These are phyloP conservation scores for Troides aeacus DNA, from an alignment of 2,888 invertebrate genomes.

Conservation along the genomic window DNA sequence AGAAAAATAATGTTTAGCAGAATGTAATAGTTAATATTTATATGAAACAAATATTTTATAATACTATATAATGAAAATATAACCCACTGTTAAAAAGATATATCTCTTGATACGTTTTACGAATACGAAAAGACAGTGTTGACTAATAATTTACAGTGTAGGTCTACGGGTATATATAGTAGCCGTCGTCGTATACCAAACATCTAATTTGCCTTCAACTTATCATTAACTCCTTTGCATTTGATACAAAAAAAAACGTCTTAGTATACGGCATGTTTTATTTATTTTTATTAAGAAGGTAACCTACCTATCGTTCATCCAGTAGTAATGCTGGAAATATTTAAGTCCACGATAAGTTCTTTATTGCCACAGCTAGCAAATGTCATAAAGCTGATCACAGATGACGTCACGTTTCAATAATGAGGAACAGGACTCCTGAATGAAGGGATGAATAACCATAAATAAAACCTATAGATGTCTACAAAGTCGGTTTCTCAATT, in stretches of 20 bases:
- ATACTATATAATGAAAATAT: not conserved
- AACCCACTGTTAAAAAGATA: slow-evolving; percentile 1
- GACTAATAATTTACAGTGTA: slow-evolving; percentile 55
- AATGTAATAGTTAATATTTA: not conserved
- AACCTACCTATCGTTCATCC: not conserved
- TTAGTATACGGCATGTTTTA: slow-evolving; percentile 9
- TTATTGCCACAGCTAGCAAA: not conserved
- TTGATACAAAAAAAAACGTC: slow-evolving; percentile 51
- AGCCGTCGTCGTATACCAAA: slow-evolving; percentile 45
- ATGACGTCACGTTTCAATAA: not conserved
- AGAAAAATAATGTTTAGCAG: not conserved
- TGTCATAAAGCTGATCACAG: not conserved
- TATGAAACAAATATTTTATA: not conserved
- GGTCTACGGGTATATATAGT: slow-evolving; percentile 59
- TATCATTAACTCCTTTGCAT: slow-evolving; percentile 58
- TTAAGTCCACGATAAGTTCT: not conserved
- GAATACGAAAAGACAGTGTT: slow-evolving; percentile 39
- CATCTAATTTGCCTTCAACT: slow-evolving; percentile 66
- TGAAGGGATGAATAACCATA: too few relatives aligned
- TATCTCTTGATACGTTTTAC: not conserved
- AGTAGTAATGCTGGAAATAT: not conserved
- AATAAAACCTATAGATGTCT: too few relatives aligned
- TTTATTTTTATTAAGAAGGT: not conserved
- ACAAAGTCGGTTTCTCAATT: too few relatives aligned
- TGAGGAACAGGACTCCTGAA: too few relatives aligned